Base-by-base conservation (phyloP, 2,888 invertebrate species). In the Diaprepes abbreviatus region DNA sequence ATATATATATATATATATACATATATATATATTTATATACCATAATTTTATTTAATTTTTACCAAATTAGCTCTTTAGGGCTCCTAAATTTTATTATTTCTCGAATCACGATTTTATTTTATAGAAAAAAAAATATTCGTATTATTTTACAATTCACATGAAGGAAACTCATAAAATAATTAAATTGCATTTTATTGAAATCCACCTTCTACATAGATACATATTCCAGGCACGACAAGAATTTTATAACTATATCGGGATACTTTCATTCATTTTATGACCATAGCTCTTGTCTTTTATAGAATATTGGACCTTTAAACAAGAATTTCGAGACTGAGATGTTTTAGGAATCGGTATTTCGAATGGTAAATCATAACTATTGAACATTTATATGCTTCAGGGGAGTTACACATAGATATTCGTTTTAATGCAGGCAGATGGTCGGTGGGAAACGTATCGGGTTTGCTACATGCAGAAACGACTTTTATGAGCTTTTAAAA, bases 351-450 rank as follows among this genome's bases (percentile, higher is more conserved):
- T 63, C 45, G 36, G 63, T 62, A 68, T 68, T 43, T 33, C 48
- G 48, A 63, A 71, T 70, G 72, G 66, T 76, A 76, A 77, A 77
- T 77, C 76, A 77, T 74, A 74, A 70, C 74, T 74, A 76, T 75
- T 65, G 76, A 76, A 76, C 77, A 75, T 78, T 78, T 77, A 77
- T 76, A 76, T 73, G 76, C 74, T 75, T 63, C 50, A 55, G 36
- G 75, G 73, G 71, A 73, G 72, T 75, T 70, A 75, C 75, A 73
- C 76, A 74, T 74, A 75, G 76, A 76, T 76, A 77, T 78, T 75
- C 76, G 74, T 77, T 74, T 73, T 72, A 70, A 69, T 71, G 66
- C 70, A 19, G 52, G 38, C 62, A 62, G 62, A 62, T 62, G 62
- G 36, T 62, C 62, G 50, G 21, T 50, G 45, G 50, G 52, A 52